These are phyloP conservation scores for Oncorhynchus masou DNA, from an alignment of 2,113 vertebrate genomes.

Conservation along the genomic window DNA sequence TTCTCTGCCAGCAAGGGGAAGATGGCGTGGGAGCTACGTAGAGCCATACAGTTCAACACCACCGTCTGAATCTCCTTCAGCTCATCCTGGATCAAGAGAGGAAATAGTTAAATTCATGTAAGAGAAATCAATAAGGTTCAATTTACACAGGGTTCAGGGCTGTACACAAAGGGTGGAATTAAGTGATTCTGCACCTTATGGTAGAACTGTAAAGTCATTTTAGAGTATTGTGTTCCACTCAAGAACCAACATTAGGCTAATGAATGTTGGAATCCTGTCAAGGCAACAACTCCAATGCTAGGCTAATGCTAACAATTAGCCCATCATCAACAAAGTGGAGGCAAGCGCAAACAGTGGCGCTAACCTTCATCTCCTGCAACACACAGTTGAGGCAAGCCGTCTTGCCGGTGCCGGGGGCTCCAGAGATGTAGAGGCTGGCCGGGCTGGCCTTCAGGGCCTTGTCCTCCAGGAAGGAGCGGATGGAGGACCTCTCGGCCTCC, in stretches of 20 bases:
- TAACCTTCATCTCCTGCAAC: constrained; percentile 84
- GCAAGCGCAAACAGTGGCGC: background rate
- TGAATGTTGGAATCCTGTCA: too few relatives aligned
- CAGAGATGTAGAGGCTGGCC: constrained; percentile 91
- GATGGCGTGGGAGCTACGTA: constrained; percentile 81
- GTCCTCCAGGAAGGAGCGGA: constrained; percentile 79
- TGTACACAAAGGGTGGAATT: background rate
- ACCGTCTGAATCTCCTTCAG: constrained; percentile 69
- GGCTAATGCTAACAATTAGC: background rate
- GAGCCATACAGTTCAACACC: constrained; percentile 91
- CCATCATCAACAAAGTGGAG: background rate
- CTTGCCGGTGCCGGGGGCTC: constrained; percentile 92
- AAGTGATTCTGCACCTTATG: background rate
- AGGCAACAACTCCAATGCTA: too few relatives aligned
- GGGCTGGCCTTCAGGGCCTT: constrained; percentile 70
- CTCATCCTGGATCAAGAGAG: constrained; percentile 67
- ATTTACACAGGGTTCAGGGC: background rate
- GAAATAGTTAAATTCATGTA: background rate
- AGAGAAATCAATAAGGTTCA: background rate
- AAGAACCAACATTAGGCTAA: too few relatives aligned
- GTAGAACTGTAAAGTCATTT: too few relatives aligned
- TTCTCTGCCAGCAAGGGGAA: constrained; percentile 83
- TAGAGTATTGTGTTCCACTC: too few relatives aligned
- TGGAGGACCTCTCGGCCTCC: constrained; percentile 73
- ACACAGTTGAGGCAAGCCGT: constrained; percentile 86